Evolutionary conservation across 1,140 invertebrate species (phyloP).

Genomic region (Bradysia coprophila): DNA sequence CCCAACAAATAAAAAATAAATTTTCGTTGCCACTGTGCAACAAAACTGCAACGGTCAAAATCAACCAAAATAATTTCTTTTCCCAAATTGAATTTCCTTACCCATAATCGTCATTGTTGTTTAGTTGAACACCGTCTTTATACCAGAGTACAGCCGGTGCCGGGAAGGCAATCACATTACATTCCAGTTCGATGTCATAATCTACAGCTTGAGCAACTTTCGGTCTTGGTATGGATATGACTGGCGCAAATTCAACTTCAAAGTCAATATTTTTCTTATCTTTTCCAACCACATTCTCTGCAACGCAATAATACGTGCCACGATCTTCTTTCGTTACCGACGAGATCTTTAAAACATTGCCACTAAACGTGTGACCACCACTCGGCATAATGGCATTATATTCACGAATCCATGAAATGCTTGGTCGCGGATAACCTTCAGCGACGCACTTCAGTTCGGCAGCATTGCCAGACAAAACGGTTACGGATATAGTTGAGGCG

Average conservation of each 20-base stretch:
- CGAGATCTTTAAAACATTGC: constrained; percentile 49
- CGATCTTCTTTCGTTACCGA: constrained; percentile 52
- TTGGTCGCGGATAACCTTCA: constrained; percentile 46
- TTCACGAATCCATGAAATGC: constrained; percentile 61
- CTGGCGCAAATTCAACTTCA: constrained; percentile 63
- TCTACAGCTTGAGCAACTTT: constrained; percentile 55
- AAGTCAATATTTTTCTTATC: constrained; percentile 52
- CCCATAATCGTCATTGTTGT: constrained; percentile 53
- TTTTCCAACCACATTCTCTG: constrained; percentile 64
- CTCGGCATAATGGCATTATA: constrained; percentile 66
- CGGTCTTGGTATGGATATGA: constrained; percentile 47
- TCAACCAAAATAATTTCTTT: no score
- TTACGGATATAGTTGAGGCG: neutral
- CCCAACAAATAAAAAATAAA: no score
- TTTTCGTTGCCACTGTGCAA: no score
- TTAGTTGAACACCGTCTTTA: constrained; percentile 43
- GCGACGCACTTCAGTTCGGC: constrained; percentile 58
- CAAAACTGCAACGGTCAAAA: no score
- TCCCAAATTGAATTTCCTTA: no score
- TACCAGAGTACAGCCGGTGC: constrained; percentile 58
- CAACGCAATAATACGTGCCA: constrained; percentile 74
- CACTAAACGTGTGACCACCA: constrained; percentile 48
- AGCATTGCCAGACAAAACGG: constrained; percentile 5
- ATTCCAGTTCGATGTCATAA: constrained; percentile 64
- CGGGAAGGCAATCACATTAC: constrained; percentile 65